A percentile compares a stretch with the other conserved stretches of the same genome.
These are phyloP conservation scores for Sebastes alutus DNA, from an alignment of 2,797 vertebrate species.

Conservation along the genomic window DNA sequence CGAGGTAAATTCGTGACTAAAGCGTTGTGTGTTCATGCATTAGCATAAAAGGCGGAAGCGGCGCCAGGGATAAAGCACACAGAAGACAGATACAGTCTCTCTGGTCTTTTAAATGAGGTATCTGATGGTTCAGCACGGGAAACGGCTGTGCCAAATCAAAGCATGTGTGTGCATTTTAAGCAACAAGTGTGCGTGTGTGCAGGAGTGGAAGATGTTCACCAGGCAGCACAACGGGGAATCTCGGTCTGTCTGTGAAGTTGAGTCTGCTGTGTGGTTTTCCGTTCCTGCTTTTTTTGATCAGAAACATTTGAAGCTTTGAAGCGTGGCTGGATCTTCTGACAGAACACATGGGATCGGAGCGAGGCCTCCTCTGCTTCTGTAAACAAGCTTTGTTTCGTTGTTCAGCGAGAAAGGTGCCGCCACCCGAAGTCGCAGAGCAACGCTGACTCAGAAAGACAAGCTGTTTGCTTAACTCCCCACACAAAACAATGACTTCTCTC, in stretches of 20 bases:
- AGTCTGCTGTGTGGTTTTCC: slow-evolving; percentile 7
- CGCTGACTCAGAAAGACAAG: slow-evolving; percentile 29
- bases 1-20: slow-evolving; percentile 47
- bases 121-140: slow-evolving; percentile 42
- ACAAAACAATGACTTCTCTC: slow-evolving; percentile 24
- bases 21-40: slow-evolving; percentile 38
- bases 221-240: slow-evolving; percentile 29
- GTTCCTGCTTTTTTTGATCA: slow-evolving; percentile 24
- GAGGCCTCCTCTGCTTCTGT: slow-evolving; percentile 24
- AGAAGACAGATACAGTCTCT: slow-evolving; percentile 6
- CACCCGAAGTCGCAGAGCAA: slow-evolving; percentile 17
- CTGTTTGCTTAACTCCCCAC: slow-evolving; percentile 19
- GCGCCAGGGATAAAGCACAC: slow-evolving; percentile 14
- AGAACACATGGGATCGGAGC: background rate
- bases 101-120: slow-evolving; percentile 56
- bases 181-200: slow-evolving; percentile 40
- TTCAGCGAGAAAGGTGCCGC: slow-evolving; percentile 14
- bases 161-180: slow-evolving; percentile 14
- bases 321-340: slow-evolving; percentile 2
- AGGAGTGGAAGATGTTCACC: slow-evolving; percentile 30
- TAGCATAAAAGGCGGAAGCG: slow-evolving; percentile 57
- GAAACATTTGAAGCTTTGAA: slow-evolving; percentile 20
- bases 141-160: slow-evolving; percentile 45
- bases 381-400: slow-evolving; percentile 42
- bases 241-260: slow-evolving; percentile 7